Base-by-base conservation (phyloP, 2,888 invertebrate species). In the Creontiades dilutus region DNA sequence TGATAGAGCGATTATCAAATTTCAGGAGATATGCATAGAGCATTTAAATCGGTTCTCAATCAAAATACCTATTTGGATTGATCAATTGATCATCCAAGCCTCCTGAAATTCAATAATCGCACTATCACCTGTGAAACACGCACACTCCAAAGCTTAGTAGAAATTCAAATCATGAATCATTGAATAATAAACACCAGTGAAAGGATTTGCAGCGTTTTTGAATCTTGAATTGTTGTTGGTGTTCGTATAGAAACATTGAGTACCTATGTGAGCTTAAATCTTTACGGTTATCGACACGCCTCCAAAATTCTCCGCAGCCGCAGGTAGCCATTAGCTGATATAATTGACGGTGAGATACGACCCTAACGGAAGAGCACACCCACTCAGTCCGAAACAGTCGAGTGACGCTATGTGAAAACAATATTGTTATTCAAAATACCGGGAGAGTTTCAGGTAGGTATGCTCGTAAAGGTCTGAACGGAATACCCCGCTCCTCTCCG, bases 281-380 rank as follows among this genome's bases (percentile, higher is more conserved):
- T 46, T 37, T 78, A 78, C 78, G 37, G 78, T 78, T 78, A 78
- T 46, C 28, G 78, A 46, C 78, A 78, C 78, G 78, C 78, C 78
- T 78, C 37, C 37, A 78, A 46, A 16, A 78, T 78, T 11, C 68
- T 78, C 14, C 37, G 37, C 16, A 46, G 19, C 5, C 46, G 78
- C 37, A 78, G 78, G 78, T 28, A 78, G 82, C 23, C 82, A 82
- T 82, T 82, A 82, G 82, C 52, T 82, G 19, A 82, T 52, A 19
- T 82, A 82, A 82, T 82, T 82, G 82, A 82, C 52, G 82, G 82
- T 52, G 52, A 52, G 82, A 48, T 27, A 52, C 48, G 82, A 55
- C 3, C 55, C 82, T 82, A 82, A 82, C 82, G 82, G 82, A 82
- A 82, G 52, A 82, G 55, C 55, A 19, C 52, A 23, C 82, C 82